phyloP scores from a whole-genome alignment of 2,888 invertebrate species.

The Tachina grossa region DNA sequence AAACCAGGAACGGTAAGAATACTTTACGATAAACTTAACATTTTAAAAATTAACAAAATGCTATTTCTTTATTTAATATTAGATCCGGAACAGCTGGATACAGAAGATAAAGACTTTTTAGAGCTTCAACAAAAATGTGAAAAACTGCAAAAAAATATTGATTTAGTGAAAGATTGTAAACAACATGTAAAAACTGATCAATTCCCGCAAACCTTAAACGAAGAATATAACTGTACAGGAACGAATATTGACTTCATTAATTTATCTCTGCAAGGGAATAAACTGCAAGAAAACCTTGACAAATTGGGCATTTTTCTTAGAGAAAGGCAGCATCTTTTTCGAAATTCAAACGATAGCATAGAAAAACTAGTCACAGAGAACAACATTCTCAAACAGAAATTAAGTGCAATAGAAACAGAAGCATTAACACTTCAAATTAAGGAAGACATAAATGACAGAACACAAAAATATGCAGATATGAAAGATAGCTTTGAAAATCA shows the following conservation, averaged over 20 bases:
- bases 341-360: slow-evolving; percentile 41
- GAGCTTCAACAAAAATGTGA: slow-evolving; percentile 45
- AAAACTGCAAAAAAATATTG: slow-evolving; percentile 46
- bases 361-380: slow-evolving; percentile 59
- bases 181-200: background rate
- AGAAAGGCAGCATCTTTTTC: slow-evolving; percentile 28
- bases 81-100: background rate
- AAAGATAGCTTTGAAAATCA: slow-evolving; percentile 28
- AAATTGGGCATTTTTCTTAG: slow-evolving; percentile 8
- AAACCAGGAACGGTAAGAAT: background rate
- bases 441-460: slow-evolving; percentile 45
- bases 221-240: background rate
- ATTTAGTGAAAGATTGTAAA: slow-evolving; percentile 17
- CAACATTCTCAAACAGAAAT: slow-evolving; percentile 52
- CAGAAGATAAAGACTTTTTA: slow-evolving; percentile 30
- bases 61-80: background rate
- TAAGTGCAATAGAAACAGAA: slow-evolving; percentile 43
- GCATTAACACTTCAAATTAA: slow-evolving; percentile 42
- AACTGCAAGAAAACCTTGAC: slow-evolving; percentile 45
- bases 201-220: background rate
- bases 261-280: slow-evolving; percentile 24
- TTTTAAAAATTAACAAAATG: background rate
- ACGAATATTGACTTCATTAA: slow-evolving; percentile 19
- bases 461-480: slow-evolving; percentile 19
- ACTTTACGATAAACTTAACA: background rate